These are phyloP conservation scores for Microctonus brassicae DNA, from an alignment of 2,888 invertebrate species.

Conservation along the genomic window DNA sequence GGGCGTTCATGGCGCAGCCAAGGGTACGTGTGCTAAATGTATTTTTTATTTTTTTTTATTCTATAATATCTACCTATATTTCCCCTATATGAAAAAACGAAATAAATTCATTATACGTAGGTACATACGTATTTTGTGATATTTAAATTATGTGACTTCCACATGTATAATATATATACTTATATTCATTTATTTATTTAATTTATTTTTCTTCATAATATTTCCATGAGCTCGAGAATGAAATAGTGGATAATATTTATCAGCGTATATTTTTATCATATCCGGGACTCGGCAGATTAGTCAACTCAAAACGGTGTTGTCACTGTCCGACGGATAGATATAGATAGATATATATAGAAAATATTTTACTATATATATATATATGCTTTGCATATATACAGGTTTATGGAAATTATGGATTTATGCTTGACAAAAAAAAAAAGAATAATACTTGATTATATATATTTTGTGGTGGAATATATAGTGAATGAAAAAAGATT, in stretches of 20 bases:
- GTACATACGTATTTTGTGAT: not conserved
- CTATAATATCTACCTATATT: not conserved
- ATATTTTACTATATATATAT: not conserved
- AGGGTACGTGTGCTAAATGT: slow-evolving; percentile 77
- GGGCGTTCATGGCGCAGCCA: slow-evolving; percentile 91
- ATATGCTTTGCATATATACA: not conserved
- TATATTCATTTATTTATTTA: not conserved
- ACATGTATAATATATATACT: not conserved
- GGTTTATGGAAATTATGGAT: not conserved
- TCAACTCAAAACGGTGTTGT: not conserved
- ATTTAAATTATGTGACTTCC: not conserved
- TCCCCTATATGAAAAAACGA: not conserved
- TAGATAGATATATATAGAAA: not conserved
- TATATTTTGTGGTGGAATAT: too few species aligned
- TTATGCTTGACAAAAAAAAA: not conserved
- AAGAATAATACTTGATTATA: too few species aligned
- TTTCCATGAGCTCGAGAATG: not conserved
- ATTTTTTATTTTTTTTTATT: slow-evolving; percentile 7
- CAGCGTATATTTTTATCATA: not conserved
- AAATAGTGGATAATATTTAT: not conserved
- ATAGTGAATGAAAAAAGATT: not conserved
- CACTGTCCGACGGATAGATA: not conserved
- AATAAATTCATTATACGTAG: not conserved
- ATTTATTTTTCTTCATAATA: not conserved
- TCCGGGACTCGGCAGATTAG: not conserved